A percentile compares a stretch with the other conserved stretches of the same genome.
These are phyloP conservation scores for Rhineura floridana DNA, from an alignment of 2,113 vertebrate species.

Conservation along the genomic window DNA sequence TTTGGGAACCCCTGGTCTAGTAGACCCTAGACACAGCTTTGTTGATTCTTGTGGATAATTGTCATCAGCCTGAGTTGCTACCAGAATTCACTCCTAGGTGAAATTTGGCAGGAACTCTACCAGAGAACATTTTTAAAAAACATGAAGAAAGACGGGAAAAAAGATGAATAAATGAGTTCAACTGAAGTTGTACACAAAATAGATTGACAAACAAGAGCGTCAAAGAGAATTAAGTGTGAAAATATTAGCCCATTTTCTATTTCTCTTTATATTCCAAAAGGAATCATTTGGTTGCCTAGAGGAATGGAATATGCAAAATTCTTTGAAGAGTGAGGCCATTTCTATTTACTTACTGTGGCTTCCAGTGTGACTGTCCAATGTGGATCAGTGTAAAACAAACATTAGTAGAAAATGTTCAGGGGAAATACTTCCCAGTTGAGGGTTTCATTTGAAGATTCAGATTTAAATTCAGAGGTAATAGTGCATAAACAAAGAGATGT, in stretches of 20 bases:
- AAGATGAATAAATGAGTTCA: background rate
- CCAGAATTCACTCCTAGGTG: background rate
- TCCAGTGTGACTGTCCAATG: background rate
- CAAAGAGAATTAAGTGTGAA: background rate
- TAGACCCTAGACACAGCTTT: background rate
- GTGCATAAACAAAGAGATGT: background rate
- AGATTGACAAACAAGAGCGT: background rate
- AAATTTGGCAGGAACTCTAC: background rate
- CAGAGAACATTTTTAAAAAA: background rate
- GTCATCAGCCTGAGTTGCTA: background rate
- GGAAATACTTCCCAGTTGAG: background rate
- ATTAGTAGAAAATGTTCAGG: conserved; percentile 12
- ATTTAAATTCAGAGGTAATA: background rate
- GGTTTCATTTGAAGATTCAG: conserved; percentile 5
- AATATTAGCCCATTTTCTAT: conserved; percentile 31
- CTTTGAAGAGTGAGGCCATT: conserved; percentile 32
- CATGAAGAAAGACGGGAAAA: background rate
- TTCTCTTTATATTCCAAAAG: conserved; percentile 32
- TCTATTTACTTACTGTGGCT: conserved; percentile 16
- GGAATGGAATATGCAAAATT: conserved; percentile 37
- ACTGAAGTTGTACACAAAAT: background rate
- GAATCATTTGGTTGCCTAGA: conserved; percentile 42
- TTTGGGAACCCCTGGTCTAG: too few species aligned
- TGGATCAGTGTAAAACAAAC: conserved; percentile 25
- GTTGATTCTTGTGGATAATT: background rate